A percentile compares a stretch with the other conserved stretches of the same genome.
Conservation (phyloP, 1,140 invertebrate genomes). For the Anoplolepis gracilipes region DNA sequence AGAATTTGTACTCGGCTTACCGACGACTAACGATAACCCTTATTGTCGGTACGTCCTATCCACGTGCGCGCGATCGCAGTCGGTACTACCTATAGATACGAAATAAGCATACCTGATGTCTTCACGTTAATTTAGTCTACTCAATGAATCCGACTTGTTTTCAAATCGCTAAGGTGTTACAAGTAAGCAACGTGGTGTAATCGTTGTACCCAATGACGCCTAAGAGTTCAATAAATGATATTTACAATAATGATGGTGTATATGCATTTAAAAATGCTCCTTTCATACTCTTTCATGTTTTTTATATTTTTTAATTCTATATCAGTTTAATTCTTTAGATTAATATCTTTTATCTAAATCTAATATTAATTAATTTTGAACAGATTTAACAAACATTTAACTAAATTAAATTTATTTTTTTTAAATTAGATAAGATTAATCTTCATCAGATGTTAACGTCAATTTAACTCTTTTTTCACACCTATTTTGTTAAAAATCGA, state of each 20-base stretch:
- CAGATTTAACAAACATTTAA: too few species aligned
- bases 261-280: neutral
- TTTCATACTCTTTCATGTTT: too few species aligned
- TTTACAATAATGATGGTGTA: constrained; percentile 67
- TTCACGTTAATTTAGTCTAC: constrained; percentile 49
- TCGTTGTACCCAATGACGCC: constrained; percentile 76
- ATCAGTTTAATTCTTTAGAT: neutral
- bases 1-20: constrained; percentile 49
- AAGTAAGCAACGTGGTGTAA: constrained; percentile 77
- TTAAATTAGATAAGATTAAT: neutral
- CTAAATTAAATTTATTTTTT: neutral
- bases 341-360: neutral
- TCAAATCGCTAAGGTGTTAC: constrained; percentile 74
- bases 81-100: constrained; percentile 62
- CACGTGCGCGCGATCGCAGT: constrained; percentile 41
- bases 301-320: neutral
- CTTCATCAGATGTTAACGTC: too few species aligned
- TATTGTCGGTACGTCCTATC: constrained; percentile 39
- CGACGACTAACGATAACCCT: constrained; percentile 48
- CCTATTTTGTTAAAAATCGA: too few species aligned
- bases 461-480: too few species aligned
- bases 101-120: constrained; percentile 65
- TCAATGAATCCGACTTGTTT: constrained; percentile 53
- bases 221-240: constrained; percentile 77
- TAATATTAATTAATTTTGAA: too few species aligned